Conservation (phyloP, 2,888 invertebrate genomes). For the Villa cingulata region DNA sequence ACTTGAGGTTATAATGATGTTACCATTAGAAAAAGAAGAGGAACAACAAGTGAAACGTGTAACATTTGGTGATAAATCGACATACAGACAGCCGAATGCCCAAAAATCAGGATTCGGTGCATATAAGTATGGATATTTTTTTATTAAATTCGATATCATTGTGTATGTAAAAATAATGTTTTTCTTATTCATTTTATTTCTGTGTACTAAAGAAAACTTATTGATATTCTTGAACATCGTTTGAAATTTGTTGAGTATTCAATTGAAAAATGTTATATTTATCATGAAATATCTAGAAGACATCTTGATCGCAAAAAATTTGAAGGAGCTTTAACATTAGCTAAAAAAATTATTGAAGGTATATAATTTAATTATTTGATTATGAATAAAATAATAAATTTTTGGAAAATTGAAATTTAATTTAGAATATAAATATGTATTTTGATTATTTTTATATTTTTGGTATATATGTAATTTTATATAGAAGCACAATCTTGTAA, state of each 20-base stretch:
- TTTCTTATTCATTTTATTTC: background rate
- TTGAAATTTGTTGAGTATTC: constrained; percentile 5
- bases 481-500: constrained; percentile 8
- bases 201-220: background rate
- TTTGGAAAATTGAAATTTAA: too few species aligned
- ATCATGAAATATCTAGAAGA: constrained; percentile 8
- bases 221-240: constrained; percentile 5
- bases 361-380: too few species aligned
- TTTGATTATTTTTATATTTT: too few species aligned
- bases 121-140: constrained; percentile 19
- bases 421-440: too few species aligned
- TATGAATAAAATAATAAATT: too few species aligned
- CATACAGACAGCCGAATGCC: constrained; percentile 17
- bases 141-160: too few species aligned
- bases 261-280: constrained; percentile 12
- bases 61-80: constrained; percentile 26
- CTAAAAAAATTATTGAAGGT: constrained; percentile 10
- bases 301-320: constrained; percentile 10
- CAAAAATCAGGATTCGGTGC: constrained; percentile 19
- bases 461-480: background rate
- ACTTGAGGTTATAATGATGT: constrained; percentile 1
- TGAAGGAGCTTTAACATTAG: constrained; percentile 6
- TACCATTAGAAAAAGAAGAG: constrained; percentile 8
- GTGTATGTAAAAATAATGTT: background rate
- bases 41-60: constrained; percentile 11